A percentile compares a stretch with the other conserved stretches of the same genome.
Evolutionary conservation across 2,797 vertebrate species (phyloP).

Genomic region (Neomorphus geoffroyi): DNA sequence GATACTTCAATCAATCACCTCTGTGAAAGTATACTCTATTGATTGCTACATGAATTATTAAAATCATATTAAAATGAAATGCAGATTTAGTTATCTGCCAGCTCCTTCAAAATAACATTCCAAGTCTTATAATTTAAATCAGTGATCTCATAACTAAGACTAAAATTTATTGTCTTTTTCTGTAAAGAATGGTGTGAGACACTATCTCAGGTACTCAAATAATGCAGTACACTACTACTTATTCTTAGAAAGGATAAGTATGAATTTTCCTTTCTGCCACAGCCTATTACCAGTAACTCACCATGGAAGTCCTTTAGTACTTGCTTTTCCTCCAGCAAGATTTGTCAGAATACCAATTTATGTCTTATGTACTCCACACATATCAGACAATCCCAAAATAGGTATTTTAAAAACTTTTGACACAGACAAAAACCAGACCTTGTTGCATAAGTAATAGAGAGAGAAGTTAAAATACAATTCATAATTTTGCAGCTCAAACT

Average conservation of each 20-base stretch:
- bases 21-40: slow-evolving; percentile 46
- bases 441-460: neutral
- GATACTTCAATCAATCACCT: slow-evolving; percentile 64
- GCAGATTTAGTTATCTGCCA: slow-evolving; percentile 34
- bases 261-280: neutral
- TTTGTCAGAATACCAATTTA: neutral
- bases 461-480: neutral
- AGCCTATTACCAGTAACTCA: neutral
- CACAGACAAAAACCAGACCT: neutral
- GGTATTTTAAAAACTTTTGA: neutral
- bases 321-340: neutral
- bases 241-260: neutral
- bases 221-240: neutral
- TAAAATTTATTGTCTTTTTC: neutral
- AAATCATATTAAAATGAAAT: slow-evolving; percentile 65
- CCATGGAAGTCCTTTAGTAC: neutral
- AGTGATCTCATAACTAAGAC: neutral
- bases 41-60: slow-evolving; percentile 67
- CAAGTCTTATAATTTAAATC: neutral
- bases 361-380: neutral
- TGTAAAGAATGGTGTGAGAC: neutral
- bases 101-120: slow-evolving; percentile 32
- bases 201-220: neutral
- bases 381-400: neutral
- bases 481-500: neutral